A percentile compares a stretch with the other conserved stretches of the same genome.
Conservation (phyloP, 2,113 vertebrate species). For the Callocephalon fimbriatum region DNA sequence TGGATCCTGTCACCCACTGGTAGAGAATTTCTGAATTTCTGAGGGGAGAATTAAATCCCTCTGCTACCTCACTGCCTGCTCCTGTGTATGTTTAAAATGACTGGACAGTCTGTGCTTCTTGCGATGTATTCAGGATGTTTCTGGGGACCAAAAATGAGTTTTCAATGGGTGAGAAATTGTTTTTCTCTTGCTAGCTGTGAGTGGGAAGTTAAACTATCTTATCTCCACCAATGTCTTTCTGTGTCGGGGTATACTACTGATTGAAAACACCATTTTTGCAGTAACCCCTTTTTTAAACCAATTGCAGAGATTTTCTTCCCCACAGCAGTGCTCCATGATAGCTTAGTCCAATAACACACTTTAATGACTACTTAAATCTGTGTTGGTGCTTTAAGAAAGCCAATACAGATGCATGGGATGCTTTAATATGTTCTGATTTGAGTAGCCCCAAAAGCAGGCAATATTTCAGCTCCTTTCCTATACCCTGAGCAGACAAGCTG, state of each 20-base stretch:
- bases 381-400: slow-evolving; percentile 2
- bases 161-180: background rate
- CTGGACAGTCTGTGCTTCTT: background rate
- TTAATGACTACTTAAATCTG: background rate
- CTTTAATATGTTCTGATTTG: background rate
- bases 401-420: background rate
- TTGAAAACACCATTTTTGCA: background rate
- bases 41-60: background rate
- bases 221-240: background rate
- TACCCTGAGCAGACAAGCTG: background rate
- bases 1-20: background rate
- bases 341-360: background rate
- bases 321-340: background rate
- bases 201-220: background rate
- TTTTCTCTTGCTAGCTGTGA: background rate
- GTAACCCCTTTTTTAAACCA: background rate
- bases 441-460: background rate
- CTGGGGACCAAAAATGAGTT: background rate
- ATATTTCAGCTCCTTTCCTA: slow-evolving; percentile 4
- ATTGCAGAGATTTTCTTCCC: background rate
- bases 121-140: background rate
- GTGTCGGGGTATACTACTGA: background rate
- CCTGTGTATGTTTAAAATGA: background rate
- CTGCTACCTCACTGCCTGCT: background rate
- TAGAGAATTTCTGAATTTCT: background rate